A percentile compares a stretch with the other conserved stretches of the same genome.
phyloP scores from a whole-genome alignment of 2,797 vertebrate species.

The Myotis pilosus region DNA sequence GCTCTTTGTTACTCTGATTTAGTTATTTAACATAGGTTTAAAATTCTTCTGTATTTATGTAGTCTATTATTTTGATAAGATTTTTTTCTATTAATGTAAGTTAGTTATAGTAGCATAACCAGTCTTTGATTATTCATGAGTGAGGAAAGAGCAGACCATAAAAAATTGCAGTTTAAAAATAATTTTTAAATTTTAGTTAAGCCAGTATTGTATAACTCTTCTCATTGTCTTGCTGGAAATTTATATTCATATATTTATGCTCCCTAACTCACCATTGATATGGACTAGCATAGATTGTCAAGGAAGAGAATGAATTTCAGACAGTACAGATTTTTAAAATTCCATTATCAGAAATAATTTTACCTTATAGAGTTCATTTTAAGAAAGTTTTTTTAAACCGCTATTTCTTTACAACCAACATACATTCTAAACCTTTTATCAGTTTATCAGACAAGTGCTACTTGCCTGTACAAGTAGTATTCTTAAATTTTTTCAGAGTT shows the following conservation, averaged over 20 bases:
- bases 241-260: neutral
- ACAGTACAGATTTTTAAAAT: neutral
- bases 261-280: neutral
- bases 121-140: conserved; percentile 15
- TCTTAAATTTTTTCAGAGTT: conserved; percentile 19
- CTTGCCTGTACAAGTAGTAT: neutral
- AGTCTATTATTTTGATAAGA: conserved; percentile 7
- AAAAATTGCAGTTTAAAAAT: conserved; percentile 3
- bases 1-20: neutral
- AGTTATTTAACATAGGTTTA: neutral
- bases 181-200: neutral
- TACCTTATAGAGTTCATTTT: neutral
- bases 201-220: neutral
- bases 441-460: neutral
- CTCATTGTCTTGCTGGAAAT: neutral
- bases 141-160: neutral
- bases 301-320: neutral
- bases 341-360: neutral
- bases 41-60: conserved; percentile 33
- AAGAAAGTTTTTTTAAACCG: neutral
- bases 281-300: neutral
- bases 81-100: conserved; percentile 13
- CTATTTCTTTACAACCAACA: neutral
- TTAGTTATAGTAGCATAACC: neutral
- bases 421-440: conserved; percentile 31